phyloP scores from a whole-genome alignment of 2,888 invertebrate species.

The Rhamphomyia laevipes region DNA sequence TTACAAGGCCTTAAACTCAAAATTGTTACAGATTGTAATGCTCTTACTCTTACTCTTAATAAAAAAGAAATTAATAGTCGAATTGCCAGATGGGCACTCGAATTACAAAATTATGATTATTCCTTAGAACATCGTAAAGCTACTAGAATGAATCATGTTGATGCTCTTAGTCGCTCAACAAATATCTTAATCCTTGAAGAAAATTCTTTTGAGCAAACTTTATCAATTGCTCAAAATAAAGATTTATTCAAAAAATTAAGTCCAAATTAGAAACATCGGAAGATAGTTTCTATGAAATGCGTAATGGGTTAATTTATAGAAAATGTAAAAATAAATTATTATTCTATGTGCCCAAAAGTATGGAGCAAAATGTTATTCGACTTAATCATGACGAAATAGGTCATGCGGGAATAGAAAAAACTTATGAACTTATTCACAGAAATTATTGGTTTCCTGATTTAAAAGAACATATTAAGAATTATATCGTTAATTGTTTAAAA shows the following conservation, averaged over 20 bases:
- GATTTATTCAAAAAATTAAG: neutral
- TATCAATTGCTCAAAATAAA: neutral
- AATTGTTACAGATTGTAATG: neutral
- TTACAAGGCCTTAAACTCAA: neutral
- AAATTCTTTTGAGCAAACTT: no score
- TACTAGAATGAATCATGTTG: neutral
- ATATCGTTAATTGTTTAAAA: conserved; percentile 24
- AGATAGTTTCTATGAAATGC: conserved; percentile 10
- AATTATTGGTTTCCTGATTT: conserved; percentile 20
- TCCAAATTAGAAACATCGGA: conserved; percentile 6
- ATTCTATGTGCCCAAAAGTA: conserved; percentile 16
- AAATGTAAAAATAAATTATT: conserved; percentile 6
- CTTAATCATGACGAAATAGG: conserved; percentile 20
- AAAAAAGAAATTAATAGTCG: conserved; percentile 10
- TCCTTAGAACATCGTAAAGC: neutral
- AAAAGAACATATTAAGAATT: conserved; percentile 3
- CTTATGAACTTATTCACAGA: conserved; percentile 16
- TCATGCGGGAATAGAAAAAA: conserved; percentile 25
- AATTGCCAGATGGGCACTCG: conserved; percentile 16
- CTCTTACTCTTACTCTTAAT: neutral
- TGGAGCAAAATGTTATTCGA: conserved; percentile 19
- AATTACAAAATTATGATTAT: neutral
- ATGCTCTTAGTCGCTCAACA: neutral
- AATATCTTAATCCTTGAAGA: no score
- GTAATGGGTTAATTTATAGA: conserved; percentile 14